phyloP scores from a whole-genome alignment of 2,797 vertebrate species.

The Megalops cyprinoides region DNA sequence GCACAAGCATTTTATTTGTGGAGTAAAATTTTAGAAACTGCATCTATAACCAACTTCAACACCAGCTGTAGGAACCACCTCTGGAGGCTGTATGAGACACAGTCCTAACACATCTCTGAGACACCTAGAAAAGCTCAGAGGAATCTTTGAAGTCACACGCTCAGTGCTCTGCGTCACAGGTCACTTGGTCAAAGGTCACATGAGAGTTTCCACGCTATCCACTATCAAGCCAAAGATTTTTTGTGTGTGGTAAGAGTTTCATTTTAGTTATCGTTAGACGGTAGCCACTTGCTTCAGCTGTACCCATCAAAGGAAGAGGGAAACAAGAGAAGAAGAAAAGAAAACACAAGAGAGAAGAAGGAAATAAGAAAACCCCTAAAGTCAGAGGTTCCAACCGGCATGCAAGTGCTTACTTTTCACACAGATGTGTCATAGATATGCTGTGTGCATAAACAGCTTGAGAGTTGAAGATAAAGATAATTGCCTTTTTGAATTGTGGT shows the following conservation, averaged over 20 bases:
- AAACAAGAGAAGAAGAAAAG: too few relatives aligned
- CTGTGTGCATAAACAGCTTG: background rate
- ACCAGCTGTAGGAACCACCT: background rate
- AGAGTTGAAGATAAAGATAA: background rate
- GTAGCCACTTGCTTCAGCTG: too few relatives aligned
- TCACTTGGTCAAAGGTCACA: background rate
- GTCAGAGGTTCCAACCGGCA: background rate
- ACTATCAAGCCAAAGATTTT: background rate
- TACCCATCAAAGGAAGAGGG: too few relatives aligned
- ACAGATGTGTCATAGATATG: background rate
- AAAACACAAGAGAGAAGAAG: too few relatives aligned
- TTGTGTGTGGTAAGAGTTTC: background rate
- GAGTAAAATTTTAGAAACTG: background rate
- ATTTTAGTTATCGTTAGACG: too few relatives aligned
- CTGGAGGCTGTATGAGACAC: too few relatives aligned
- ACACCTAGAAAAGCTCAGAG: background rate
- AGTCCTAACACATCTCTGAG: too few relatives aligned
- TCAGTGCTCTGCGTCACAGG: background rate
- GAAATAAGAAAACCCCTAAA: background rate
- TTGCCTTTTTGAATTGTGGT: background rate
- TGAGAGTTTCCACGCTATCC: background rate
- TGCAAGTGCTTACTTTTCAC: background rate
- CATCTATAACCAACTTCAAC: background rate
- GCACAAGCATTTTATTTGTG: background rate
- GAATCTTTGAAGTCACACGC: background rate